These are phyloP conservation scores for Oscheius sp. DNA, from an alignment of 2,888 invertebrate species.

Conservation along the genomic window DNA sequence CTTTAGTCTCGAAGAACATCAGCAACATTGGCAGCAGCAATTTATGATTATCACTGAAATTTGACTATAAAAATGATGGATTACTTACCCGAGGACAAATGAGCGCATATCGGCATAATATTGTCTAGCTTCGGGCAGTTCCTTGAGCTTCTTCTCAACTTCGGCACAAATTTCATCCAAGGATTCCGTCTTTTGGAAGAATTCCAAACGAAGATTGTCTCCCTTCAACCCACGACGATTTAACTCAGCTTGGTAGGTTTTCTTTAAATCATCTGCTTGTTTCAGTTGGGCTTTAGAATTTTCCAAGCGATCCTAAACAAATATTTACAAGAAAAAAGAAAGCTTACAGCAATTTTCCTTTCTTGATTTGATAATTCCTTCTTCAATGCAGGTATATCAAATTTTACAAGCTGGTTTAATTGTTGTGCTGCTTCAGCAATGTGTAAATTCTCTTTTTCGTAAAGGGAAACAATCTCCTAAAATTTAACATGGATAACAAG, in stretches of 20 bases:
- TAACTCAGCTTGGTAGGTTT: background rate
- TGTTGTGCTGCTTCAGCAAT: conserved; percentile 92
- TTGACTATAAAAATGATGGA: background rate
- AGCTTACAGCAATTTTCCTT: conserved; percentile 25
- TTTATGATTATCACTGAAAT: conserved; percentile 4
- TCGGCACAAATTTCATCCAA: conserved; percentile 8
- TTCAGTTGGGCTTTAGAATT: conserved; percentile 10
- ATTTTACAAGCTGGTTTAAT: conserved; percentile 90
- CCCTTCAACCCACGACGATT: conserved; percentile 9
- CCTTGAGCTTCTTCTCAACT: background rate
- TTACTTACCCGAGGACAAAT: conserved; percentile 5
- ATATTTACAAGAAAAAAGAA: background rate
- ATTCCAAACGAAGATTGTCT: conserved; percentile 22
- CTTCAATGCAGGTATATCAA: conserved; percentile 90
- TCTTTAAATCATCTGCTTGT: conserved; percentile 11
- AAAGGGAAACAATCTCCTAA: conserved; percentile 82
- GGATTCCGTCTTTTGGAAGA: conserved; percentile 24
- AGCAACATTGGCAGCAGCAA: conserved; percentile 1
- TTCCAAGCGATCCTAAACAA: conserved; percentile 9
- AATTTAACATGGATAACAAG: background rate
- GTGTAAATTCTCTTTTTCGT: conserved; percentile 90
- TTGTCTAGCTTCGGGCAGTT: background rate
- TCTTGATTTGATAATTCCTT: conserved; percentile 75
- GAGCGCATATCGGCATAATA: conserved; percentile 18
- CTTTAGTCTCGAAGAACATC: background rate